These are phyloP conservation scores for Anthrax anthrax DNA, from an alignment of 2,888 invertebrate genomes.

Conservation along the genomic window DNA sequence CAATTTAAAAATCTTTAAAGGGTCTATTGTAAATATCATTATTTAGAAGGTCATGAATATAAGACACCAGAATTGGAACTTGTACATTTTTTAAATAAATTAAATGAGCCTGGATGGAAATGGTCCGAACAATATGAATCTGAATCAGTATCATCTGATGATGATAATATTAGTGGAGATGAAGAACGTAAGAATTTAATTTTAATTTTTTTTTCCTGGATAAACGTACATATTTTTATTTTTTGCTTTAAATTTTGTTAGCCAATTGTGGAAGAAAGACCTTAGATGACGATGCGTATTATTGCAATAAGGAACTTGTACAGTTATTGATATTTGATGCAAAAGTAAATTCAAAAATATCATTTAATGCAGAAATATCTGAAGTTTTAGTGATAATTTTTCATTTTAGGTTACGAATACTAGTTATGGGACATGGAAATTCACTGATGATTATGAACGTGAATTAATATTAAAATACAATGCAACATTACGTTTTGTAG, in stretches of 20 bases:
- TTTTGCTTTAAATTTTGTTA: conserved; percentile 20
- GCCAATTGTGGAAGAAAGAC: conserved; percentile 51
- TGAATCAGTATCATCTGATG: conserved; percentile 17
- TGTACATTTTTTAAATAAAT: conserved; percentile 55
- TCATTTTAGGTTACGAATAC: conserved; percentile 36
- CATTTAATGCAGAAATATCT: conserved; percentile 12
- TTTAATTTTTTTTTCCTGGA: neutral
- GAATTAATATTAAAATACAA: conserved; percentile 50
- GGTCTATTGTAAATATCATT: conserved; percentile 80
- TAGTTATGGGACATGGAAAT: conserved; percentile 42
- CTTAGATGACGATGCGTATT: conserved; percentile 55
- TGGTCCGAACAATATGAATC: conserved; percentile 48
- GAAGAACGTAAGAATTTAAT: conserved; percentile 8
- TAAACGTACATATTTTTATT: neutral
- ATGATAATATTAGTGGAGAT: conserved; percentile 20
- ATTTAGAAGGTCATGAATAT: conserved; percentile 62
- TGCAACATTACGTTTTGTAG: conserved; percentile 64
- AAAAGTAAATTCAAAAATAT: conserved; percentile 36
- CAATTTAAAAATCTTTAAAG: too few species aligned
- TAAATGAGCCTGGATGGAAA: conserved; percentile 43
- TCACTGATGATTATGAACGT: conserved; percentile 37
- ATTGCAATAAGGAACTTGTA: conserved; percentile 71
- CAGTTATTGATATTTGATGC: conserved; percentile 80
- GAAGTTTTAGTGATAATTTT: neutral
- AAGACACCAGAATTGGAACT: conserved; percentile 59